A percentile compares a stretch with the other conserved stretches of the same genome.
Conservation (phyloP, 2,797 vertebrate species). For the Iguana delicatissima region DNA sequence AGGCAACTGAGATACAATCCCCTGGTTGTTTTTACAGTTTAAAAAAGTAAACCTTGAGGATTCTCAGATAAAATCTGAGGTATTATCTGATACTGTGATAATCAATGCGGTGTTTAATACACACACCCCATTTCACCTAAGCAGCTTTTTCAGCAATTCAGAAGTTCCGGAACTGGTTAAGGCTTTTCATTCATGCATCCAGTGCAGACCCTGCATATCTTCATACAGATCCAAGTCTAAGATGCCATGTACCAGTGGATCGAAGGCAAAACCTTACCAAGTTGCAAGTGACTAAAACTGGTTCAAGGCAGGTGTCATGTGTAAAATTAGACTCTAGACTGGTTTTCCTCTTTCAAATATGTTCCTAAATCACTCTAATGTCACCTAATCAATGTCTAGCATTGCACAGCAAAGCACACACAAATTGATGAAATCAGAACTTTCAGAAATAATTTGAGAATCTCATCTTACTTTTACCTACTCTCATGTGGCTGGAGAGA, state of each 20-base stretch:
- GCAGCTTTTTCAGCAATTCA: neutral
- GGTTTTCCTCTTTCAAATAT: accelerated
- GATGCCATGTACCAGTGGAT: neutral
- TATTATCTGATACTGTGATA: neutral
- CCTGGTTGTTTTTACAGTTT: neutral
- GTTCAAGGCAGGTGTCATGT: neutral
- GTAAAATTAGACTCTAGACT: neutral
- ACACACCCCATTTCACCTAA: neutral
- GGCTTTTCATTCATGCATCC: neutral
- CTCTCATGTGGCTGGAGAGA: neutral
- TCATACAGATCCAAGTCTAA: neutral
- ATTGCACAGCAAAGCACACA: neutral
- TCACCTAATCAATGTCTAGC: conserved; percentile 7
- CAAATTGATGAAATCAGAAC: conserved; percentile 3
- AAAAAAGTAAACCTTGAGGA: neutral
- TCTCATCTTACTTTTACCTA: neutral
- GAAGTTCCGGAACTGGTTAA: neutral
- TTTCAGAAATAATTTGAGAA: conserved; percentile 30
- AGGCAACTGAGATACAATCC: neutral
- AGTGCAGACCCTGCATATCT: neutral
- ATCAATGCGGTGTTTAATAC: neutral
- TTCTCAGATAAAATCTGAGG: neutral
- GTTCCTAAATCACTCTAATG: neutral
- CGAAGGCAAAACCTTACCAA: neutral
- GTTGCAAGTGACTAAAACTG: neutral